Percentiles rank a stretch among this genome's conserved stretches.
Conservation (phyloP, 2,113 vertebrate genomes). For the Nerophis ophidion region DNA sequence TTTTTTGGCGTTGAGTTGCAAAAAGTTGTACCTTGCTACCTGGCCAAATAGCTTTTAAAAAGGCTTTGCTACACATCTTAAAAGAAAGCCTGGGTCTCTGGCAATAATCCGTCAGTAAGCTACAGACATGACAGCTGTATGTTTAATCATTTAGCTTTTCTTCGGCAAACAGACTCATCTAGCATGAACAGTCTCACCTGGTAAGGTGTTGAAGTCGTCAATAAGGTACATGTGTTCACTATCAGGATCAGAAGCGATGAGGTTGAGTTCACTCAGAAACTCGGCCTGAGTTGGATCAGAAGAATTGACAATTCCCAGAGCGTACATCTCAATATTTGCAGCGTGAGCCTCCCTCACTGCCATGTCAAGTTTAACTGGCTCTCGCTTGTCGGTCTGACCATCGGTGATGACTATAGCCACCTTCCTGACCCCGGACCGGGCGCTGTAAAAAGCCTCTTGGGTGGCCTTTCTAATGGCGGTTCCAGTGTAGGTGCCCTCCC, state of each 20-base stretch:
- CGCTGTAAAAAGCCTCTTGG: constrained; percentile 81
- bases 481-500: constrained; percentile 86
- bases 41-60: no score
- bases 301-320: constrained; percentile 84
- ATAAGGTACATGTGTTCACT: constrained; percentile 86
- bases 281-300: constrained; percentile 79
- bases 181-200: constrained; percentile 66
- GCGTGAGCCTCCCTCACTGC: constrained; percentile 83
- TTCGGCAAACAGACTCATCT: no score
- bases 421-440: constrained; percentile 79
- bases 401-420: constrained; percentile 87
- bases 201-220: constrained; percentile 84
- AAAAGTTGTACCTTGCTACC: no score
- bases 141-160: no score
- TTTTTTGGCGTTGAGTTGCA: no score
- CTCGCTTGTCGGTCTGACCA: constrained; percentile 84
- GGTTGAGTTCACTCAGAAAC: constrained; percentile 82
- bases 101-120: no score
- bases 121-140: no score
- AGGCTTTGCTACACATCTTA: no score
- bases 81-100: no score
- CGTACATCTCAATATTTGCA: constrained; percentile 87
- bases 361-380: constrained; percentile 81
- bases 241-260: constrained; percentile 89
- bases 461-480: constrained; percentile 85